Conservation (phyloP, 1,140 invertebrate species). For the Drosophila pachea region DNA sequence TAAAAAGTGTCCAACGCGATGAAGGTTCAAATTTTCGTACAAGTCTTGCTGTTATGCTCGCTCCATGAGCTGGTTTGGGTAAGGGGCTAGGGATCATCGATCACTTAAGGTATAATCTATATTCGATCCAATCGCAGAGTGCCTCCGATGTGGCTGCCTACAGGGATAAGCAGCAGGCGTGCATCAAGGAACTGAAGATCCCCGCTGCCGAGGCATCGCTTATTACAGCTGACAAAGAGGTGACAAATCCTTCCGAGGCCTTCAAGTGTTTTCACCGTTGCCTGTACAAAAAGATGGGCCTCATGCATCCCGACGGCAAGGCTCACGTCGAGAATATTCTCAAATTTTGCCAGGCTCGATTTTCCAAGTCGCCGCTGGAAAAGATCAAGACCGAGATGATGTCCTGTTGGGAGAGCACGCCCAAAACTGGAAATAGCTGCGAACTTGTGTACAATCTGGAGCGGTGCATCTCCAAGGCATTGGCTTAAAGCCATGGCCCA, state of each 20-base stretch:
- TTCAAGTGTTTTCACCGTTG: constrained; percentile 63
- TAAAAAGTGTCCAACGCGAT: constrained; percentile 26
- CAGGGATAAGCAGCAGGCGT: constrained; percentile 43
- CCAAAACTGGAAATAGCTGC: constrained; percentile 26
- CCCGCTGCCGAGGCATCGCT: constrained; percentile 27
- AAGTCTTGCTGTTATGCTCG: constrained; percentile 26
- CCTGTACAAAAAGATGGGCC: constrained; percentile 61
- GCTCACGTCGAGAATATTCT: constrained; percentile 42
- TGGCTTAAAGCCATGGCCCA: constrained; percentile 16
- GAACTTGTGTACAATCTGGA: constrained; percentile 50
- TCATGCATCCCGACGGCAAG: constrained; percentile 40
- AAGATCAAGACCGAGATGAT: constrained; percentile 44
- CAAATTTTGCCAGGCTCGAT: constrained; percentile 44
- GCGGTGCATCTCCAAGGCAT: constrained; percentile 50
- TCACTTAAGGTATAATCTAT: no score
- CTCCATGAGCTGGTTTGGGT: constrained; percentile 29
- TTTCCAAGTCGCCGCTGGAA: constrained; percentile 30
- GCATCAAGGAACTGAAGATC: constrained; percentile 64
- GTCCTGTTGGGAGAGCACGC: constrained; percentile 24
- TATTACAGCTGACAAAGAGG: constrained; percentile 44
- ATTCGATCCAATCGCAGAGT: constrained; percentile 35
- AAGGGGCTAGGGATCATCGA: neutral
- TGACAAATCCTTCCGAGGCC: constrained; percentile 45
- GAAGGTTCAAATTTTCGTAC: constrained; percentile 28
- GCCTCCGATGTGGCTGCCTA: constrained; percentile 50